Evolutionary conservation across 23 tunicate genomes (phyloP).

Genomic region (Ciona savignyi): DNA sequence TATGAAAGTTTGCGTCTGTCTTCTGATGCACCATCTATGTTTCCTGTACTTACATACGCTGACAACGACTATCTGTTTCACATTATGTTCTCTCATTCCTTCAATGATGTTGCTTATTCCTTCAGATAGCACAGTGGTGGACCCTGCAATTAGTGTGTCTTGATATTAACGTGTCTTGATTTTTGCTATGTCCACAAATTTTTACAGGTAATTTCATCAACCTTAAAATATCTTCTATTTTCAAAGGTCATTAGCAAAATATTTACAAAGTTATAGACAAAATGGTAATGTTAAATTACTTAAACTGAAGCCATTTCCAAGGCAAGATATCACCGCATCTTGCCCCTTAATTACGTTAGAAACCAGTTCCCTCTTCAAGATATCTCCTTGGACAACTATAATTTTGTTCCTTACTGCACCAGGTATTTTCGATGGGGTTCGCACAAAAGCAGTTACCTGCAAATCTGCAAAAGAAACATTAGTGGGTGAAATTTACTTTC

Average conservation of each 20-base stretch:
- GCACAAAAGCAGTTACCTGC: conserved; percentile 30
- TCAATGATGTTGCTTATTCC: conserved; percentile 46
- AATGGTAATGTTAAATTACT: too few species aligned
- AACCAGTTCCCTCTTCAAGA: conserved; percentile 32
- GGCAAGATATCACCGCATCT: conserved; percentile 63
- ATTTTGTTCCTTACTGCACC: conserved; percentile 19
- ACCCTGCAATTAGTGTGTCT: too few species aligned
- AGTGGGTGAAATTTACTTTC: too few species aligned
- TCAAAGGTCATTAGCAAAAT: too few species aligned
- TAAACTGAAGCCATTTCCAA: conserved; percentile 29
- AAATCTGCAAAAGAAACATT: conserved; percentile 14
- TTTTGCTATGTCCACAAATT: too few species aligned
- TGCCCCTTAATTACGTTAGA: conserved; percentile 49
- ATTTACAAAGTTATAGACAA: too few species aligned
- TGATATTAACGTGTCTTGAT: too few species aligned
- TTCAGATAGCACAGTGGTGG: conserved; percentile 62
- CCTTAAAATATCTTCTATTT: too few species aligned
- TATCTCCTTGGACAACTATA: conserved; percentile 37
- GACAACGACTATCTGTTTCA: conserved; percentile 43
- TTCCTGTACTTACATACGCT: conserved; percentile 75
- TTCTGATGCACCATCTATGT: too few species aligned
- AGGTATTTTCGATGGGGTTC: conserved; percentile 39
- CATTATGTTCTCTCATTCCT: conserved; percentile 58
- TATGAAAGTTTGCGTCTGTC: too few species aligned
- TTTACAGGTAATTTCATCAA: too few species aligned